Conservation (phyloP, 2,888 invertebrate species). For the Frankliniella fusca region DNA sequence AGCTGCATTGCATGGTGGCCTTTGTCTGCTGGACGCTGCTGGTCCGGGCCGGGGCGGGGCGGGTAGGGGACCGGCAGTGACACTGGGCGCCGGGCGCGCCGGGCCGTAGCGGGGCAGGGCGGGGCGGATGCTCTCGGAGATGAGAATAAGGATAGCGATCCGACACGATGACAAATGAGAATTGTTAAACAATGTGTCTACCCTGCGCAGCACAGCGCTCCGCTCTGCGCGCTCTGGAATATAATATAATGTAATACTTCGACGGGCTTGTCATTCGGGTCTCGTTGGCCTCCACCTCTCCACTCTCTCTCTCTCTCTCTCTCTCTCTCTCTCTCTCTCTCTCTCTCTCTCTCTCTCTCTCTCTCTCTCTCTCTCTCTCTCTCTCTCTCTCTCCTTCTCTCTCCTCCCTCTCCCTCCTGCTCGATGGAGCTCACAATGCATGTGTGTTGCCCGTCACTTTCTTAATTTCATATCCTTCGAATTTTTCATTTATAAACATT, state of each 20-base stretch:
- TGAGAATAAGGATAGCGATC: slow-evolving; percentile 12
- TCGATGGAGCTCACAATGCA: background rate
- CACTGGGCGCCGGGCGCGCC: background rate
- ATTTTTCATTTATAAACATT: background rate
- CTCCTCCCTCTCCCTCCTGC: background rate
- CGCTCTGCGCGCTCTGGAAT: background rate
- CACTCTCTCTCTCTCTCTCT: background rate
- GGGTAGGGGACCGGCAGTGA: background rate
- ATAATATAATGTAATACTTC: too few species aligned
- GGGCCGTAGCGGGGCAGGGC: background rate
- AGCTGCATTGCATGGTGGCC: too few species aligned
- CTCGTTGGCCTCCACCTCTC: background rate
- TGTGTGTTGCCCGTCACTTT: background rate
- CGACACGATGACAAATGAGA: slow-evolving; percentile 24
- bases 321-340: slow-evolving; percentile 1
- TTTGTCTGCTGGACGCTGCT: too few species aligned
- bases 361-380: slow-evolving; percentile 1
- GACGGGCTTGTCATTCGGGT: background rate
- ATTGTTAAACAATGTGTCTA: slow-evolving; percentile 22
- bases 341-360: slow-evolving; percentile 1
- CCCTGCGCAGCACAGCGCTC: background rate
- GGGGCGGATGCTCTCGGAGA: background rate
- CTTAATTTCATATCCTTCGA: background rate
- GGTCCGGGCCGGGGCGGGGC: background rate
- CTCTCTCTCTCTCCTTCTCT: background rate